Conservation (phyloP, 1,140 invertebrate species). For the Trachymyrmex septentrionalis region DNA sequence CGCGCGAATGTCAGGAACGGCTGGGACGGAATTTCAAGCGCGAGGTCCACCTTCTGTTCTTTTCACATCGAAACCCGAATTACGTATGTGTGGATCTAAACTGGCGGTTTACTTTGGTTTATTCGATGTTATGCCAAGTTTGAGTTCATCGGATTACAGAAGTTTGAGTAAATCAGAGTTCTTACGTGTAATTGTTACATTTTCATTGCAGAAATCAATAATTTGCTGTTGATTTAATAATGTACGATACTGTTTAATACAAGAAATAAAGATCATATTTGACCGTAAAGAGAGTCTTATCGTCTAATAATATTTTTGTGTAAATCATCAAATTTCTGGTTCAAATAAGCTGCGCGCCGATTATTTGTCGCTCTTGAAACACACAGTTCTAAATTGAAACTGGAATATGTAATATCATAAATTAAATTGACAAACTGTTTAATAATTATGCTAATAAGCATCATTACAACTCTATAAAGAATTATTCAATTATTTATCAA, state of each 20-base stretch:
- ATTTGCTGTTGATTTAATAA: constrained; percentile 10
- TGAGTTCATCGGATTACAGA: background rate
- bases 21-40: constrained; percentile 66
- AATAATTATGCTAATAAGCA: too few relatives aligned
- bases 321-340: too few relatives aligned
- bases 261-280: too few relatives aligned
- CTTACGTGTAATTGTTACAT: background rate
- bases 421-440: too few relatives aligned
- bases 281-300: too few relatives aligned
- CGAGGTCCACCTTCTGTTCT: constrained; percentile 40
- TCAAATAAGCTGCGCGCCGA: too few relatives aligned
- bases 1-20: constrained; percentile 29
- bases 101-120: constrained; percentile 44
- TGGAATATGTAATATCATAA: too few relatives aligned
- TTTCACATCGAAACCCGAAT: constrained; percentile 42
- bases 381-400: too few relatives aligned
- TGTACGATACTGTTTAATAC: background rate
- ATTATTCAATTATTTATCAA: too few relatives aligned
- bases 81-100: constrained; percentile 55
- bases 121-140: constrained; percentile 51
- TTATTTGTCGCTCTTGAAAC: too few relatives aligned
- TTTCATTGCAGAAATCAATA: background rate
- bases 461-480: too few relatives aligned
- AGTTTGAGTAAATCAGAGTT: background rate
- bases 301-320: too few relatives aligned